Evolutionary conservation across 30 jellyfish, hydroid and myxozoan genomes (phyloP).

Genomic region (Clytia hemisphaerica): DNA sequence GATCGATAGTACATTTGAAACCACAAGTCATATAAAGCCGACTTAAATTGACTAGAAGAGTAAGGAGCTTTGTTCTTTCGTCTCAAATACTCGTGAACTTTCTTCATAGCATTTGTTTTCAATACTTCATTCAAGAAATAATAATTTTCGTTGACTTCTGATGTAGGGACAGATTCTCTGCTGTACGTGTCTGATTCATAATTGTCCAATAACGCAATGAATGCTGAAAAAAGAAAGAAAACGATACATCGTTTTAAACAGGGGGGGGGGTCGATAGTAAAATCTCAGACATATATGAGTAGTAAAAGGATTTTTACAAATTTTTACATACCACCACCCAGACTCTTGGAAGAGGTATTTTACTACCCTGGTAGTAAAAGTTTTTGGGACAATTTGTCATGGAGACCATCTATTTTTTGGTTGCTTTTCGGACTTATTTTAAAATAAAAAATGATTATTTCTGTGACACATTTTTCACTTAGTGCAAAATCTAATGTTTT

Average conservation of each 20-base stretch:
- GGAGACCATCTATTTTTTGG: too few relatives aligned
- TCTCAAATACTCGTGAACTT: slow-evolving; percentile 50
- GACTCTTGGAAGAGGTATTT: too few relatives aligned
- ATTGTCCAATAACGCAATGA: slow-evolving; percentile 73
- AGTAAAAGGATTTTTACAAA: too few relatives aligned
- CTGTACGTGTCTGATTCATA: slow-evolving; percentile 66
- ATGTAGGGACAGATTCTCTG: slow-evolving; percentile 54
- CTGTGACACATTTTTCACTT: too few relatives aligned
- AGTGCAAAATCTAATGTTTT: too few relatives aligned
- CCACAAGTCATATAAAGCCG: slow-evolving; percentile 71
- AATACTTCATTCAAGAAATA: slow-evolving; percentile 43
- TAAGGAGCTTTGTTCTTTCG: slow-evolving; percentile 30
- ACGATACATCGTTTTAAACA: background rate
- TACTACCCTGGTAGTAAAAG: too few relatives aligned
- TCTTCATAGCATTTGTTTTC: slow-evolving; percentile 56
- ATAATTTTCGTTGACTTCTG: slow-evolving; percentile 63
- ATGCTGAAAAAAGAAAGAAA: slow-evolving; percentile 46
- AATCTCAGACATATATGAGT: too few relatives aligned
- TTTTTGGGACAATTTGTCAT: too few relatives aligned
- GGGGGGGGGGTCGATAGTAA: too few relatives aligned
- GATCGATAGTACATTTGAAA: slow-evolving; percentile 61
- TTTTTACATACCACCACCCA: too few relatives aligned
- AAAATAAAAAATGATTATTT: too few relatives aligned
- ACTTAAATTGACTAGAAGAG: slow-evolving; percentile 33
- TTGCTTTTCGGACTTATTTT: too few relatives aligned